Evolutionary conservation across 1,140 invertebrate genomes (phyloP), one percentile per base, ranked within the genome.

Genomic region (Drosophila ficusphila): DNA sequence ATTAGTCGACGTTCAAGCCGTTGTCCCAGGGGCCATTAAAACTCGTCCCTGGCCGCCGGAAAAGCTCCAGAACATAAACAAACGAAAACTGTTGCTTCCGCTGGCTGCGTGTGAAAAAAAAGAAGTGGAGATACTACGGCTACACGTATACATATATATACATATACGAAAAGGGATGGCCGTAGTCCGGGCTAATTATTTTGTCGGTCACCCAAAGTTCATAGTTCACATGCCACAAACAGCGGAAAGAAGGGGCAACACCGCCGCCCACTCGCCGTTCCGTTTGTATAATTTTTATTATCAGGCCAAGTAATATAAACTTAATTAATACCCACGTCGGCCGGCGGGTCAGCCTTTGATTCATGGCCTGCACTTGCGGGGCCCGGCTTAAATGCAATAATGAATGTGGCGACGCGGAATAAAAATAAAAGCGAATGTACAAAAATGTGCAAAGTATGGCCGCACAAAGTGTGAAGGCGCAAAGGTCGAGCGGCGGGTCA

Each of bases 11-110:
- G 64, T 73, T 76, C 76, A 86, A 79, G 76, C 72, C 76, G 76
- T 81, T 86, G 72, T 62, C 57, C 64, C 69, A 41, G 57, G 62
- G 52, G 58, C 62, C 74, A 86, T 88, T 86, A 86, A 86, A 86
- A 65, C 77, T 77, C 79, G 58, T 46, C 61, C 58, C 62, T 19
- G 68, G 64, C 34, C 29, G 57, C 41, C 73, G 73, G 69, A 86
- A 74, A 48, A 33, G 61, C 62, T 51, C 53, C 48, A 33, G 53
- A 54, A 52, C 72, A 89, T 67, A 88, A 78, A 82, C 73, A 86
- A 82, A 88, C 75, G 61, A 70, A 78, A 88, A 86, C 78, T 86
- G 83, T 86, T 86, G 77, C 83, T 88, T 89, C 77, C 83, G 79
- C 48, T 57, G 16, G 16, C 60, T 48, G 60, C 41, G 39, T 46